Percentiles rank a stretch among this genome's conserved stretches.
Conservation (phyloP, 2,113 vertebrate genomes). For the Sphyrna mokarran region DNA sequence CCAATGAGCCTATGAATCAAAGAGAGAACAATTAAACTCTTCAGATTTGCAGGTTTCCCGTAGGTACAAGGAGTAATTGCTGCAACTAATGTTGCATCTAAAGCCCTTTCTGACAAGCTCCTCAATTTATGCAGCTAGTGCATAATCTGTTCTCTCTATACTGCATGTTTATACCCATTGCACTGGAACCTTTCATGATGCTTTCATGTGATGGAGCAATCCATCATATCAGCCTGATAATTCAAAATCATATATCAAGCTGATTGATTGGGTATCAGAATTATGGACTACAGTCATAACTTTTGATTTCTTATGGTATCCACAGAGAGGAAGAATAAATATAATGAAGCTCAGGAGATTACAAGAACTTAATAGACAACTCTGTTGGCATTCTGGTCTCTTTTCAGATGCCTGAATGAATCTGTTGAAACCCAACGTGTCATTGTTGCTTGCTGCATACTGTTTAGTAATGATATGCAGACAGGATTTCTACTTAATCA, state of each 20-base stretch:
- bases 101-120: background rate
- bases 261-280: conserved; percentile 6
- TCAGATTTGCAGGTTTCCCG: background rate
- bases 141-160: background rate
- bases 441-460: background rate
- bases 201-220: background rate
- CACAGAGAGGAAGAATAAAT: background rate
- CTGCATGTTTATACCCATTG: background rate
- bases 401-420: background rate
- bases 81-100: background rate
- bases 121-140: background rate
- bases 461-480: background rate
- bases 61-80: background rate
- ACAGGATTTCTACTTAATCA: background rate
- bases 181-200: background rate
- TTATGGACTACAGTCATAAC: background rate
- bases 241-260: background rate
- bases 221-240: background rate
- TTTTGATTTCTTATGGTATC: background rate
- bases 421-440: background rate
- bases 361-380: background rate
- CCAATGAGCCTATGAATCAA: background rate
- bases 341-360: background rate
- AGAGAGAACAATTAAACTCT: background rate
- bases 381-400: background rate